Evolutionary conservation across 30 jellyfish, hydroid and myxozoan genomes (phyloP), one percentile per base, ranked within the genome.

Genomic region (Cassiopea andromeda): DNA sequence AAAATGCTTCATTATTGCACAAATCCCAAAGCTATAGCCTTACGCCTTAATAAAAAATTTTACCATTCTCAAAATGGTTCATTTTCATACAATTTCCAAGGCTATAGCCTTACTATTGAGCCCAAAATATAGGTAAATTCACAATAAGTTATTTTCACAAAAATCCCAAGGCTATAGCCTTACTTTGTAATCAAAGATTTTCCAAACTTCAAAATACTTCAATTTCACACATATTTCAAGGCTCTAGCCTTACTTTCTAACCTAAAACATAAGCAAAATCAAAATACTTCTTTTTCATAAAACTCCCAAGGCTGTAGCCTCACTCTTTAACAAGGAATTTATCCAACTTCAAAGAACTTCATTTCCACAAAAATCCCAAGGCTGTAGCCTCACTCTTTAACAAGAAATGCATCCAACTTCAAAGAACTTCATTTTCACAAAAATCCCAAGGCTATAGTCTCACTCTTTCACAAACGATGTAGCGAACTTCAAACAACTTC

Each of bases 131-230:
- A 67, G 38, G 38, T 10, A 54, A 66, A 66, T 5, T 14, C 45
- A 14, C 6, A 2, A 15, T 4, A 16, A 2, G 6, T 14, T 15
- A 66, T 66, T 66, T 66, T 66, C 7, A 19, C 75, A 15, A 66
- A 66, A 66, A 66, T 54, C 8, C 45, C 45, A 66, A 66, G 75
- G 75, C 75, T 66, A 66, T 66, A 66, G 75, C 45, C 75, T 66
- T 66, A 19, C 75, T 19, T 14, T 66, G 8, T 66, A 3, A 16
- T 15, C 75, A 16, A 66, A 66, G 15, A 2, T 66, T 3, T 19
- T 15, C 15, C 45, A 15, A 66, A 66, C 14, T 2, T 66, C 45
- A 16, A 14, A 2, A 15, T 5, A 66, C 19, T 66, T 19, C 64
- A 54, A 54, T 54, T 6, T 19, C 75, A 15, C 75, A 15, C 8